phyloP scores from a whole-genome alignment of 2,113 vertebrate genomes.

The Odocoileus virginianus region DNA sequence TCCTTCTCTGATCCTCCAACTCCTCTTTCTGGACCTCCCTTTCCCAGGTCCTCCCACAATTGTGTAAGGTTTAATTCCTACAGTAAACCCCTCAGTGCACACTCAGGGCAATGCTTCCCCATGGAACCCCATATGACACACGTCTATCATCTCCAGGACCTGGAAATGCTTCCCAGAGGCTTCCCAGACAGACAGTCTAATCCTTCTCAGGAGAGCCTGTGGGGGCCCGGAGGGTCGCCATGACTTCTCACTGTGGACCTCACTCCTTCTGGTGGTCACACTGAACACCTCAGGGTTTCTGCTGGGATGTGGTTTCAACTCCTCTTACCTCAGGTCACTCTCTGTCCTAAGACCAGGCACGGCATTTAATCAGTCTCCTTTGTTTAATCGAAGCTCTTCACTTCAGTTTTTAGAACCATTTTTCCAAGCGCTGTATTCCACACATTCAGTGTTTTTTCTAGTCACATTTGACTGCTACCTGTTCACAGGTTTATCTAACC shows the following conservation, averaged over 20 bases:
- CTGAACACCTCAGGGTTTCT: neutral
- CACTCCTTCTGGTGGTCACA: neutral
- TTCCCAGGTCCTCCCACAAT: neutral
- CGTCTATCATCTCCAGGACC: neutral
- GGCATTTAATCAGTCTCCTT: neutral
- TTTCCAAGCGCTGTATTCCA: neutral
- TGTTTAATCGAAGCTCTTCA: neutral
- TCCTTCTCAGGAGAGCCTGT: neutral
- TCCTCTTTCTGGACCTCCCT: neutral
- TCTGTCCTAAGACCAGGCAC: neutral
- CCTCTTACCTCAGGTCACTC: neutral
- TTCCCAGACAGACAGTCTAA: neutral
- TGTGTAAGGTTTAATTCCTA: neutral
- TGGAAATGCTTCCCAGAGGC: neutral
- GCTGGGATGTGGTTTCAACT: neutral
- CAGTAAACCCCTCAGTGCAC: neutral
- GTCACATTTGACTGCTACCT: neutral
- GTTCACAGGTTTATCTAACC: neutral
- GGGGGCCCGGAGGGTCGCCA: fast-evolving
- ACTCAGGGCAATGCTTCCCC: neutral
- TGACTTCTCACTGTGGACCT: fast-evolving
- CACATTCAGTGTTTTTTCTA: neutral
- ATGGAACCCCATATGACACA: neutral
- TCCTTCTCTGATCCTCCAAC: neutral
- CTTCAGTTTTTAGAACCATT: neutral